These are phyloP conservation scores for Drosophila imparisetae DNA, from an alignment of 2,888 invertebrate genomes.

Conservation along the genomic window DNA sequence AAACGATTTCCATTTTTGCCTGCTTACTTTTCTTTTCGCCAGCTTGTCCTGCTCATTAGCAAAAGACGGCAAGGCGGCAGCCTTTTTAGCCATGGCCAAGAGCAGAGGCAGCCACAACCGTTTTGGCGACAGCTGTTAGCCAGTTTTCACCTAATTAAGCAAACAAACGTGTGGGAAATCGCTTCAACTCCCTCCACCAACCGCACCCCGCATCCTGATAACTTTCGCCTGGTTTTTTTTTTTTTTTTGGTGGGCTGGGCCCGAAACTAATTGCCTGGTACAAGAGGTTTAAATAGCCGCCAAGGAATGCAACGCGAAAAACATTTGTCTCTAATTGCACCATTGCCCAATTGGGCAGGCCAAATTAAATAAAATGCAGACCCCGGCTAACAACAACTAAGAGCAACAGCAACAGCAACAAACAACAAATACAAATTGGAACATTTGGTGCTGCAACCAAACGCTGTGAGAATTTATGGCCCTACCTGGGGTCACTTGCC, in stretches of 20 bases:
- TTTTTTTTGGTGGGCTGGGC: slow-evolving; percentile 40
- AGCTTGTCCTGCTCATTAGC: slow-evolving; percentile 79
- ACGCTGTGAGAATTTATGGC: slow-evolving; percentile 79
- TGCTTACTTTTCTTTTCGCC: slow-evolving; percentile 78
- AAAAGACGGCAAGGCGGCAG: slow-evolving; percentile 46
- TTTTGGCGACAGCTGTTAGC: slow-evolving; percentile 68
- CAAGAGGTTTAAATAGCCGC: slow-evolving; percentile 73
- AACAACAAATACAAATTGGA: slow-evolving; percentile 81
- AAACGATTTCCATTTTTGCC: slow-evolving; percentile 66
- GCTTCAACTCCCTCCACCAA: slow-evolving; percentile 2
- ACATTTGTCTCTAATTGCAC: slow-evolving; percentile 81
- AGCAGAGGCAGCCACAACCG: slow-evolving; percentile 11
- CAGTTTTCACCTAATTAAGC: slow-evolving; percentile 77
- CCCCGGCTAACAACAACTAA: slow-evolving; percentile 48
- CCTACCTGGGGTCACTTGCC: slow-evolving; percentile 77
- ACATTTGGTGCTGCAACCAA: slow-evolving; percentile 69
- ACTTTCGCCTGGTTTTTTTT: slow-evolving; percentile 61
- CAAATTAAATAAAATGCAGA: slow-evolving; percentile 79
- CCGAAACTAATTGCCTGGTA: slow-evolving; percentile 72
- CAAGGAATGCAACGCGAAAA: slow-evolving; percentile 70
- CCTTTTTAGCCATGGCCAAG: slow-evolving; percentile 49
- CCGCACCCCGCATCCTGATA: slow-evolving; percentile 39
- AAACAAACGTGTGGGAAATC: slow-evolving; percentile 78
- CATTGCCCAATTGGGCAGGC: slow-evolving; percentile 78
- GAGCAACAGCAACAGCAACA: slow-evolving; percentile 45